A percentile compares a stretch with the other conserved stretches of the same genome.
Evolutionary conservation across 2,113 vertebrate species (phyloP).

Genomic region (Oreochromis niloticus): DNA sequence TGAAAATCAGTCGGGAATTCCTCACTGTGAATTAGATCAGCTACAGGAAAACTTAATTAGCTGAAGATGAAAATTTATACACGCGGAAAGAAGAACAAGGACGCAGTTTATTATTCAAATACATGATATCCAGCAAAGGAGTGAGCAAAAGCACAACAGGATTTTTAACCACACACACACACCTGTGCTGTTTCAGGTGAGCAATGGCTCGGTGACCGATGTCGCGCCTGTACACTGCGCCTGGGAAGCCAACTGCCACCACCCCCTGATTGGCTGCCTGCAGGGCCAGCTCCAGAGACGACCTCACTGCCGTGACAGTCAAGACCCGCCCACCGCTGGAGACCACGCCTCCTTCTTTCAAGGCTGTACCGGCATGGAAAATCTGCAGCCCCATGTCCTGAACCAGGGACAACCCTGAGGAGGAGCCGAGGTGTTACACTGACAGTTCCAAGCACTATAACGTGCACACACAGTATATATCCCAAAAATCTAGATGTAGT

Average conservation of each 20-base stretch:
- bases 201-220: conserved; percentile 83
- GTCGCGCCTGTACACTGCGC: conserved; percentile 82
- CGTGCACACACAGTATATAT: background rate
- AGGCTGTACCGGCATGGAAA: conserved; percentile 87
- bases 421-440: no score
- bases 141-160: background rate
- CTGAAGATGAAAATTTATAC: background rate
- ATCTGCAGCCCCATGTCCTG: conserved; percentile 81
- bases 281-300: conserved; percentile 76
- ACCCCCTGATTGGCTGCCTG: conserved; percentile 80
- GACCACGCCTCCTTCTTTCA: conserved; percentile 78
- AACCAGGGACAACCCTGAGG: conserved; percentile 77
- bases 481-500: background rate
- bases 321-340: conserved; percentile 90
- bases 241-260: conserved; percentile 77
- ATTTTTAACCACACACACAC: conserved; percentile 55
- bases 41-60: background rate
- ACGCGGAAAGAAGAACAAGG: background rate
- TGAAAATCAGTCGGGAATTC: background rate
- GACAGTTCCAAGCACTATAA: background rate
- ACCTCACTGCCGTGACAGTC: conserved; percentile 77
- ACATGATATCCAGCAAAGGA: background rate
- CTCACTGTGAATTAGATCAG: background rate
- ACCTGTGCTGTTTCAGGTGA: conserved; percentile 83
- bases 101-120: background rate